A percentile compares a stretch with the other conserved stretches of the same genome.
phyloP scores from a whole-genome alignment of 2,797 vertebrate genomes.

The Picus viridis region DNA sequence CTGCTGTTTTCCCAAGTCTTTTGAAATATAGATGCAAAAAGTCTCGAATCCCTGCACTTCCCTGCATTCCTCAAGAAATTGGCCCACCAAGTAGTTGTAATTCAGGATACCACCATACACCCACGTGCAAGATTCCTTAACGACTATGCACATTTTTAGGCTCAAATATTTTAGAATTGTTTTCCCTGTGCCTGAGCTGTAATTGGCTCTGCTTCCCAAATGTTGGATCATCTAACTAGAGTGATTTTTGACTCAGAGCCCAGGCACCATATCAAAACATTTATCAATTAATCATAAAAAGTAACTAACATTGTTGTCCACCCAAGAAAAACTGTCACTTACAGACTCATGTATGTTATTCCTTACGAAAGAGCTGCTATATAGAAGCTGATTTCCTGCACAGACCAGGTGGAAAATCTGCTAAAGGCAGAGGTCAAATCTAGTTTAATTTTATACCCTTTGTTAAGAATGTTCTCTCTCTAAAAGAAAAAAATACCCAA shows the following conservation, averaged over 20 bases:
- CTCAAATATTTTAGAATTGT: slow-evolving; percentile 65
- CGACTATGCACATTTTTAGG: slow-evolving; percentile 67
- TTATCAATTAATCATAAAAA: slow-evolving; percentile 57
- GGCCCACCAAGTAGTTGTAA: slow-evolving; percentile 65
- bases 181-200: slow-evolving; percentile 62
- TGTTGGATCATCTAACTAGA: slow-evolving; percentile 57
- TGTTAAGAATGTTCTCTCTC: slow-evolving; percentile 65
- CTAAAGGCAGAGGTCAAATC: slow-evolving; percentile 69
- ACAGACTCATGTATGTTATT: slow-evolving; percentile 2
- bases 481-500: neutral
- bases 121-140: slow-evolving; percentile 71
- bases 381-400: slow-evolving; percentile 64
- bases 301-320: slow-evolving; percentile 51
- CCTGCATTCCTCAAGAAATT: slow-evolving; percentile 63
- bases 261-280: slow-evolving; percentile 53
- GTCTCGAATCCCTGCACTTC: slow-evolving; percentile 35
- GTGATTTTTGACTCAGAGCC: slow-evolving; percentile 67
- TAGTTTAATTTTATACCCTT: slow-evolving; percentile 75
- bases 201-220: slow-evolving; percentile 56
- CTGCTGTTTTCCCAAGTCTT: slow-evolving; percentile 37
- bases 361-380: slow-evolving; percentile 60
- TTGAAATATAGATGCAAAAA: slow-evolving; percentile 36
- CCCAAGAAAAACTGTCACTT: slow-evolving; percentile 57
- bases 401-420: slow-evolving; percentile 74
- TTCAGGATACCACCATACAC: slow-evolving; percentile 65